A percentile compares a stretch with the other conserved stretches of the same genome.
phyloP scores from a whole-genome alignment of 2,797 vertebrate genomes.

The Oophaga sylvatica region DNA sequence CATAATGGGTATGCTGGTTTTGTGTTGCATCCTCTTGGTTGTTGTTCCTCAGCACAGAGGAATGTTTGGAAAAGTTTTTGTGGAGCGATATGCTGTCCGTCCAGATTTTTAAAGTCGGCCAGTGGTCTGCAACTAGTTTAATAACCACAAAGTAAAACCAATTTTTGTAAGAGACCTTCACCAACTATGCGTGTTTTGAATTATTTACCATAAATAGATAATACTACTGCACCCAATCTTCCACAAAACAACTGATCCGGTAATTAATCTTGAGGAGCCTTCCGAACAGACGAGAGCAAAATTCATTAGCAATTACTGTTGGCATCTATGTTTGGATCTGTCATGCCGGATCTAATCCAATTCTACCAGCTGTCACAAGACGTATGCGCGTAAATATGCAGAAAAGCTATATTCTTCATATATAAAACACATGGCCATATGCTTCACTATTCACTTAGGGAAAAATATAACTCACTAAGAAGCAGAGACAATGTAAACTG shows the following conservation, averaged over 20 bases:
- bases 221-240: background rate
- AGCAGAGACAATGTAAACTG: conserved; percentile 1
- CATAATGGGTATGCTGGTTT: too few relatives aligned
- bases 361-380: conserved; percentile 3
- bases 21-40: too few relatives aligned
- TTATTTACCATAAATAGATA: too few relatives aligned
- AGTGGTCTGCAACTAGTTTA: too few relatives aligned
- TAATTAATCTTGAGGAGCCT: background rate
- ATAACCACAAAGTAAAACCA: too few relatives aligned
- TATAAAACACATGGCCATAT: conserved; percentile 7
- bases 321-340: background rate
- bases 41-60: too few relatives aligned
- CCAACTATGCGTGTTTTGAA: too few relatives aligned
- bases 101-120: too few relatives aligned
- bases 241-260: background rate
- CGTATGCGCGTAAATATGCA: conserved; percentile 1
- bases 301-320: background rate
- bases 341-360: background rate
- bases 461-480: background rate
- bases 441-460: background rate
- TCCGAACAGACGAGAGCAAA: background rate
- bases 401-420: background rate
- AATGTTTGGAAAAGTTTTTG: too few relatives aligned
- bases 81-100: too few relatives aligned
- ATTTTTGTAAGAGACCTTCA: too few relatives aligned